Percentiles rank a stretch among this genome's conserved stretches.
These are phyloP conservation scores for Sarcophilus harrisii DNA, from an alignment of 2,797 vertebrate species.

Conservation along the genomic window DNA sequence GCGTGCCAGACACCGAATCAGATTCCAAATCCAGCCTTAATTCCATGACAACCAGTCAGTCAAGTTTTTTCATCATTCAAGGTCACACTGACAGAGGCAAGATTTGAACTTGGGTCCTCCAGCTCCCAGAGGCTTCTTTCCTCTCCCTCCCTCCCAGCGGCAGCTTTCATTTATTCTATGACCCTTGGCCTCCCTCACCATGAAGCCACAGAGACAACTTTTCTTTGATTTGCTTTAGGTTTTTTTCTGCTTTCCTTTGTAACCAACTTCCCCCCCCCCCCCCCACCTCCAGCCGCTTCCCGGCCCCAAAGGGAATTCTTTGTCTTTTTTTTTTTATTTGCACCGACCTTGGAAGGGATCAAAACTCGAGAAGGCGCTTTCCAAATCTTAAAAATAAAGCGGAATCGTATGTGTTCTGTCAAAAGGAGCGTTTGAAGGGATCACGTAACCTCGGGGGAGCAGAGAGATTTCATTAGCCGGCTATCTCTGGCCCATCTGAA, in stretches of 20 bases:
- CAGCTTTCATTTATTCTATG: not conserved
- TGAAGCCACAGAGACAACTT: not conserved
- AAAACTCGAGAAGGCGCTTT: conserved; percentile 51
- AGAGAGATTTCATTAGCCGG: conserved; percentile 33
- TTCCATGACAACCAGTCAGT: not conserved
- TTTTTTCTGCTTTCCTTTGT: conserved; percentile 18
- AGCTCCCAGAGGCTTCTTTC: not conserved
- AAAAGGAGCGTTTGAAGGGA: conserved; percentile 64
- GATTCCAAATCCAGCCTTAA: not conserved
- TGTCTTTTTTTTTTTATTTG: conserved; percentile 37
- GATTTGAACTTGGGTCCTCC: not conserved
- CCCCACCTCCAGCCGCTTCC: not conserved
- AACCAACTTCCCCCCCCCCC: conserved; percentile 11
- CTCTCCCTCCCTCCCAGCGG: not conserved
- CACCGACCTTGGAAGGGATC: not conserved
- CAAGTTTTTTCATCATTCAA: not conserved
- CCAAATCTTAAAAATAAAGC: conserved; percentile 62
- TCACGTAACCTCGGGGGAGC: conserved; percentile 63
- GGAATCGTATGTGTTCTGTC: conserved; percentile 61
- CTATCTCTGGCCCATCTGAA: conserved; percentile 41
- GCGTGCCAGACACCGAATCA: not conserved
- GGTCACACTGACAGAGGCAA: not conserved
- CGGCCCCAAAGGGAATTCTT: conserved; percentile 22
- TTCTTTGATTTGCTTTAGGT: not conserved
- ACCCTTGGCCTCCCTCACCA: not conserved